Conservation (phyloP, 1,140 invertebrate genomes). For the Caenorhabditis remanei region DNA sequence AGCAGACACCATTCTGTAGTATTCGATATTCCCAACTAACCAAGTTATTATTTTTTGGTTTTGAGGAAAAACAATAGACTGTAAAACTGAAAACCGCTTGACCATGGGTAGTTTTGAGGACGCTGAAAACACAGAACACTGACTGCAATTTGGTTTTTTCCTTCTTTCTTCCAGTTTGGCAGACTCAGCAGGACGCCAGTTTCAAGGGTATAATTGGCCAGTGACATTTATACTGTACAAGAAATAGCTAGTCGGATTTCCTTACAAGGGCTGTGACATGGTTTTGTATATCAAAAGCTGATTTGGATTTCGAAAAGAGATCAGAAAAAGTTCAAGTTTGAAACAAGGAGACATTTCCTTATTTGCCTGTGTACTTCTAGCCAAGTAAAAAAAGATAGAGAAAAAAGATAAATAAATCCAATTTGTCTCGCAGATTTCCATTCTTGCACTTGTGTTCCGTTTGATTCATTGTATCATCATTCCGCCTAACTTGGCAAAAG, state of each 20-base stretch:
- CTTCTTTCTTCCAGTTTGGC: conserved; percentile 19
- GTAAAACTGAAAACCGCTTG: background rate
- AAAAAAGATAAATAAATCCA: conserved; percentile 21
- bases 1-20: background rate
- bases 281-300: no score
- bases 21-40: background rate
- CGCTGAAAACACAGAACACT: background rate
- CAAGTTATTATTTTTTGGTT: conserved; percentile 2
- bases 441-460: conserved; percentile 38
- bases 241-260: no score
- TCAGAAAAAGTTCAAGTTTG: background rate
- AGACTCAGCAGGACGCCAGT: conserved; percentile 41
- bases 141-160: background rate
- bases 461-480: background rate
- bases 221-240: conserved; percentile 41
- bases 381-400: background rate
- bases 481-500: background rate
- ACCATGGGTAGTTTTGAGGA: background rate
- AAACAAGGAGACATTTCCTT: background rate
- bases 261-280: no score
- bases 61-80: background rate
- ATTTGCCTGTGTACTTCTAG: background rate
- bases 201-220: conserved; percentile 49
- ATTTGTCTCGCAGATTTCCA: background rate
- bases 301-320: background rate